Base-by-base conservation (phyloP, 1,140 invertebrate genomes). In the Calosoma granatense region DNA sequence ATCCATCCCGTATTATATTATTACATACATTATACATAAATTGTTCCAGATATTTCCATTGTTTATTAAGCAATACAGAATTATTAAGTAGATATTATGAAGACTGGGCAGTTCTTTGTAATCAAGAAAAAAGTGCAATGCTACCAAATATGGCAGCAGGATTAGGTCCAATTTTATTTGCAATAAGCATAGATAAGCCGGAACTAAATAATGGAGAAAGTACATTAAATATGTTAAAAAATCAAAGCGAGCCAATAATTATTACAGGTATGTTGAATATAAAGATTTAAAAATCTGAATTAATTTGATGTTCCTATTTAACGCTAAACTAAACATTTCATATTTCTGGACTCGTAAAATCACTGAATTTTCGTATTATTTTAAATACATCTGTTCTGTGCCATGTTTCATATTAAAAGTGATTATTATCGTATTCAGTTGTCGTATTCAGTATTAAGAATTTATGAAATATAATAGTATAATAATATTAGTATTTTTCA, bases 91-190 rank as follows among this genome's bases (percentile, higher is more conserved):
- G 83, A 56, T 88, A 85, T 78, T 96, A 94, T 74, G 88, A 94
- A 71, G 80, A 86, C 55, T 90, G 87, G 80, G 85, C 92, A 47
- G 83, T 94, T 64, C 70, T 94, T 20, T 68, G 84, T 56, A 87
- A 91, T 72, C 76, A 83, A 61, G 88, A 93, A 69, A 78, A 81
- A 61, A 82, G 78, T 59, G 82, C 79, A 60, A 79, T 88, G 71
- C 71, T 95, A 55, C 86, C 90, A 22, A 86, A 84, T 70, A 82
- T 90, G 72, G 88, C 90, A 56, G 85, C 87, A 75, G 89, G 89
- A 58, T 76, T 94, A 65, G 84, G 82, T 59, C 86, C 88, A 36
- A 86, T 95, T 68, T 77, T 94, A 61, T 96, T 96, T 77, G 92
- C 92, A 20, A 85, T 95, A 65, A 88, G 82, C 65, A 88, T 94